Evolutionary conservation across 2,113 vertebrate species (phyloP).

Genomic region (Xiphophorus couchianus): DNA sequence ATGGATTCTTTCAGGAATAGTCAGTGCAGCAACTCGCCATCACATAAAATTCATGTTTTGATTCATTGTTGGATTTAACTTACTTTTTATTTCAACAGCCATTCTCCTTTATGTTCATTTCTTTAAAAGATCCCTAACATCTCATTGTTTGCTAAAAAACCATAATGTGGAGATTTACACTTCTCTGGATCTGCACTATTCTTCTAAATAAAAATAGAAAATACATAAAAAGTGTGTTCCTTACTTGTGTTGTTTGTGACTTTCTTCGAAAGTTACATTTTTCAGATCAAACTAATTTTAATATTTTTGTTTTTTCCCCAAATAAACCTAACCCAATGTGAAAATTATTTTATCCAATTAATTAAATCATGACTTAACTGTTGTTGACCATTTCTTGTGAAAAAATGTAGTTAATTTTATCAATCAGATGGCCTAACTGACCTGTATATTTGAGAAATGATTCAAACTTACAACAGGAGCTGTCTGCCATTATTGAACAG

Average conservation of each 20-base stretch:
- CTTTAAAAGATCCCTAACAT: neutral
- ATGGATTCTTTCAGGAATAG: slow-evolving; percentile 12
- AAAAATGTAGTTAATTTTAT: too few relatives aligned
- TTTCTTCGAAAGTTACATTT: neutral
- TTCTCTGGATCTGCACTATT: neutral
- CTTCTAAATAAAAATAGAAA: too few relatives aligned
- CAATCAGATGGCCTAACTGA: too few relatives aligned
- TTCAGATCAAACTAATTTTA: too few relatives aligned
- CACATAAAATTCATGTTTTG: neutral
- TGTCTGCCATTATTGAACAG: too few relatives aligned
- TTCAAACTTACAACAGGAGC: too few relatives aligned
- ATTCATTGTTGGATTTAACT: neutral
- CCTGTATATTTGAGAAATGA: too few relatives aligned
- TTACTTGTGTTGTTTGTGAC: too few relatives aligned
- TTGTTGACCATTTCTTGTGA: too few relatives aligned
- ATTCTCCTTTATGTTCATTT: neutral
- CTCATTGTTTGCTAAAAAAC: neutral
- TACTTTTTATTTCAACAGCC: slow-evolving; percentile 1
- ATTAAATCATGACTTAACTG: too few relatives aligned
- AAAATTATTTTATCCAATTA: neutral
- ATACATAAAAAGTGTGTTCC: too few relatives aligned
- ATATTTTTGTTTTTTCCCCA: neutral
- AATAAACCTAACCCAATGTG: neutral
- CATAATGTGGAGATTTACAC: neutral
- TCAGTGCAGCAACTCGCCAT: neutral